Conservation (phyloP, 2,113 vertebrate genomes). For the Gambusia holbrooki region DNA sequence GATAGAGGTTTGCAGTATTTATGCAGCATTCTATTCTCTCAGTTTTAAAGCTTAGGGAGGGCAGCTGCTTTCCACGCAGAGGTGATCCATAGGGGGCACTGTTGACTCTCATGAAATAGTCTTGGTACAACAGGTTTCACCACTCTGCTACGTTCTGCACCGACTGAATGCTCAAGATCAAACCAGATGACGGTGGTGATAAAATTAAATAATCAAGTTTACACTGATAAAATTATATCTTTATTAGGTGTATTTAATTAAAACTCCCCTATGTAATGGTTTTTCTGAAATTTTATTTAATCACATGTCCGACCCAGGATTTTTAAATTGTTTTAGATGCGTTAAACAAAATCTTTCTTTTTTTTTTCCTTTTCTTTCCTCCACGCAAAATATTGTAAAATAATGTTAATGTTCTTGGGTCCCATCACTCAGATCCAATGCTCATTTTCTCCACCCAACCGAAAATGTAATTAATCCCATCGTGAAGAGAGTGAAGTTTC, state of each 20-base stretch:
- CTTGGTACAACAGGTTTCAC: slow-evolving; percentile 69
- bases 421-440: neutral
- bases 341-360: too few relatives aligned
- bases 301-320: neutral
- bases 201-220: slow-evolving; percentile 12
- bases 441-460: slow-evolving; percentile 8
- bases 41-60: slow-evolving; percentile 39
- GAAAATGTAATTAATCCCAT: slow-evolving; percentile 13
- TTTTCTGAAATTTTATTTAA: neutral
- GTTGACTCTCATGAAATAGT: slow-evolving; percentile 66
- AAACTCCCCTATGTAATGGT: neutral
- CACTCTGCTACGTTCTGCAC: slow-evolving; percentile 1
- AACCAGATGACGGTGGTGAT: slow-evolving; percentile 3
- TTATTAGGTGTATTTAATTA: neutral
- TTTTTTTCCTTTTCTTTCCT: too few relatives aligned
- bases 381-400: neutral
- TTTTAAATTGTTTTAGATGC: neutral
- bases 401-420: neutral
- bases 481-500: neutral
- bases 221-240: neutral
- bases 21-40: slow-evolving; percentile 10
- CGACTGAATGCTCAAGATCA: slow-evolving; percentile 16
- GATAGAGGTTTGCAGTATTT: neutral
- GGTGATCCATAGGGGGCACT: slow-evolving; percentile 71
- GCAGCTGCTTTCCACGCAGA: slow-evolving; percentile 26